Conservation (phyloP, 2,797 vertebrate genomes). For the Syndactyla subalaris region DNA sequence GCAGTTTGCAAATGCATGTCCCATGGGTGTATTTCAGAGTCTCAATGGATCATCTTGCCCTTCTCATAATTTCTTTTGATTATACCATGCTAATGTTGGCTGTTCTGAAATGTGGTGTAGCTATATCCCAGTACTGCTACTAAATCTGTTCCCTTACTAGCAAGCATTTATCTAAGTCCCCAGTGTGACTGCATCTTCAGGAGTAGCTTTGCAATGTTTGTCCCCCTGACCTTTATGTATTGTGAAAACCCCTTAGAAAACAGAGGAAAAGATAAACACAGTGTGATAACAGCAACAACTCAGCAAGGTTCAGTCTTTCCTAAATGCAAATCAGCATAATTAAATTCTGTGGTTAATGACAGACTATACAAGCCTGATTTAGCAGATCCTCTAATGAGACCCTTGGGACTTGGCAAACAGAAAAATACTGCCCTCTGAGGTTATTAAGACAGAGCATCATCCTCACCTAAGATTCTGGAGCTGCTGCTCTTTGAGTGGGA, state of each 20-base stretch:
- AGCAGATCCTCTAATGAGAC: slow-evolving; percentile 62
- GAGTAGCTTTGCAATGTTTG: background rate
- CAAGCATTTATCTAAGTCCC: background rate
- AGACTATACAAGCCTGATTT: slow-evolving; percentile 27
- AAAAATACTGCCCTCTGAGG: background rate
- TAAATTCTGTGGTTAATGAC: slow-evolving; percentile 40
- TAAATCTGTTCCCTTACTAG: background rate
- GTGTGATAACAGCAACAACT: slow-evolving; percentile 12
- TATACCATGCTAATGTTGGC: background rate
- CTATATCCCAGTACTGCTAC: background rate
- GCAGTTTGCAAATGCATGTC: background rate
- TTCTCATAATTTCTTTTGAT: background rate
- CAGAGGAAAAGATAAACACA: background rate
- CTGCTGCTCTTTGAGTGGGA: background rate
- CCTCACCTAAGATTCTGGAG: background rate
- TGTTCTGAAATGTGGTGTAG: background rate
- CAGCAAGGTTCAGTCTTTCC: slow-evolving; percentile 36
- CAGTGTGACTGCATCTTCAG: background rate
- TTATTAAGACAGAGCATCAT: background rate
- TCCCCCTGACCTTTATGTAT: slow-evolving; percentile 4
- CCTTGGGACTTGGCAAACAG: background rate
- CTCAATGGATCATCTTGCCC: background rate
- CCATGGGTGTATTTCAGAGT: background rate
- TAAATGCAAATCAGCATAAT: slow-evolving; percentile 47
- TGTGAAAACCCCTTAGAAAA: background rate